These are phyloP conservation scores for Limanda limanda DNA, from an alignment of 2,113 vertebrate species.

Conservation along the genomic window DNA sequence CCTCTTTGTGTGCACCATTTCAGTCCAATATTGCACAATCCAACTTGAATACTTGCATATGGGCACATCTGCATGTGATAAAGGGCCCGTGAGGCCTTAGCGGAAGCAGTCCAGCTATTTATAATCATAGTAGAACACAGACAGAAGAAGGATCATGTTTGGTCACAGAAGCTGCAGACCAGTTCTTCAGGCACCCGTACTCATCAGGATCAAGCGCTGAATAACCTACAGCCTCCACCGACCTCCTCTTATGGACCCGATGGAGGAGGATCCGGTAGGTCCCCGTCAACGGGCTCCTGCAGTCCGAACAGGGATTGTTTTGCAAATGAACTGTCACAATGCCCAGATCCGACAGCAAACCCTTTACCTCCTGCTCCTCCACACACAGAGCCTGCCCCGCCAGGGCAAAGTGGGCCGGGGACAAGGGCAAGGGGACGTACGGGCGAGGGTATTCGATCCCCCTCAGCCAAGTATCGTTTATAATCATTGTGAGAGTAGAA, in stretches of 20 bases:
- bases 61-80: slow-evolving; percentile 8
- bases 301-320: slow-evolving; percentile 75
- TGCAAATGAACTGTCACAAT: slow-evolving; percentile 72
- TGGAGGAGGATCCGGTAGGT: slow-evolving; percentile 83
- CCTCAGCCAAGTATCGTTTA: slow-evolving; percentile 74
- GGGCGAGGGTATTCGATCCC: slow-evolving; percentile 75
- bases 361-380: slow-evolving; percentile 81
- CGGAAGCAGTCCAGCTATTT: not conserved
- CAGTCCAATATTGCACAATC: slow-evolving; percentile 22
- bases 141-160: slow-evolving; percentile 75
- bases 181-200: slow-evolving; percentile 44
- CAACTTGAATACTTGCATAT: not conserved
- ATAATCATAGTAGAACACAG: slow-evolving; percentile 72
- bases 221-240: slow-evolving; percentile 72
- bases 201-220: slow-evolving; percentile 65
- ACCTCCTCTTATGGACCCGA: slow-evolving; percentile 77
- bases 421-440: slow-evolving; percentile 53
- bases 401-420: slow-evolving; percentile 72
- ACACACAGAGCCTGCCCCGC: slow-evolving; percentile 47
- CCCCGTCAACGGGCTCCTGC: slow-evolving; percentile 77
- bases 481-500: slow-evolving; percentile 69
- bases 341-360: slow-evolving; percentile 68
- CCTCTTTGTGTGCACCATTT: not conserved
- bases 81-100: slow-evolving; percentile 5
- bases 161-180: slow-evolving; percentile 48